Evolutionary conservation across 2,888 invertebrate genomes (phyloP), one percentile per base, ranked within the genome.

Genomic region (Cotesia congregata): DNA sequence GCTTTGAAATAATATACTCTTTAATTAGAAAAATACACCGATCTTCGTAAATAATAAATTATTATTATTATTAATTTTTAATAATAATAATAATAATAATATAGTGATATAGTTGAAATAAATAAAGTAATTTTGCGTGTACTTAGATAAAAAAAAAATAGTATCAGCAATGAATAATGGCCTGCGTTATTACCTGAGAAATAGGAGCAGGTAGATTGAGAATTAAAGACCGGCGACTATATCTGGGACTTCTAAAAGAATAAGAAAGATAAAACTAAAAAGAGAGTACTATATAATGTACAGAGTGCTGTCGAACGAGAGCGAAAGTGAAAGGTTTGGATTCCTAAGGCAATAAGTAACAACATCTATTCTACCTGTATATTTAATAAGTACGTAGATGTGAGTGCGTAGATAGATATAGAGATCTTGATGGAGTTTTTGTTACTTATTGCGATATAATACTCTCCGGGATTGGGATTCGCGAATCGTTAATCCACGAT

Each of bases 241-340:
- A 7, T 17, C 60, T 61, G 70, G 30, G 30, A 71, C 61, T 61
- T 5, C 17, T 60, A 70, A 12, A 6, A 9, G 68, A 75, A 73
- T 64, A 68, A 78, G 76, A 68, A 38, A 75, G 68, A 60, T 72
- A 74, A 30, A 67, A n/a, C 68, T 68, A 69, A 68, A 71, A 67
- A 74, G 65, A 74, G 73, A 71, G 30, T 67, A 67, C 12, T 17
- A 60, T 71, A 70, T 70, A n/a, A n/a, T 40, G 40, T 20, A 78
- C 60, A 50, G 50, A 50, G 9, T 50, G 50, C 68, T 81, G 80
- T 81, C 81, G 79, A 86, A 85, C 83, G 86, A 80, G 84, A 85
- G 85, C 83, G 85, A 86, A 86, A 86, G 86, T 86, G 86, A 86
- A 86, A 86, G 86, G 85, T 76, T 82, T 73, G 77, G 81, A 86